Evolutionary conservation across 2,888 invertebrate genomes (phyloP).

Genomic region (Noctua pronuba): DNA sequence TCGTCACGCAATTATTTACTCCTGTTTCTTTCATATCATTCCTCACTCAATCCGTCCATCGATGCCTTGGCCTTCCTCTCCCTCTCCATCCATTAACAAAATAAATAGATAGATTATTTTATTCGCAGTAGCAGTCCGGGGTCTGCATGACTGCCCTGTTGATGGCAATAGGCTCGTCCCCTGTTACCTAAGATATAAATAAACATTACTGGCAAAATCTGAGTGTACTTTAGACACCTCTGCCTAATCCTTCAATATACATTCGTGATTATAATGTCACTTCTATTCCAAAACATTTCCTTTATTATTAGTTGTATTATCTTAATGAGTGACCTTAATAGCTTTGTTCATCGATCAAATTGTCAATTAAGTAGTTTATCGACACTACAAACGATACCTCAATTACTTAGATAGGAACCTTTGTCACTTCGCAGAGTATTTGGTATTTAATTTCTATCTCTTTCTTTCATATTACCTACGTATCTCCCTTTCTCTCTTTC

Average conservation of each 20-base stretch:
- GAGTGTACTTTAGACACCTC: not conserved
- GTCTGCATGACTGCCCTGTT: not conserved
- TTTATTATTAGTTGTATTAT: slow-evolving; percentile 12
- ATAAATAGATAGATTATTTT: not conserved
- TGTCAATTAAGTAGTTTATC: slow-evolving; percentile 52
- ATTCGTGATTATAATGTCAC: not conserved
- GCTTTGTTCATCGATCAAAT: slow-evolving; percentile 55
- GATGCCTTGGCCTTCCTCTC: not conserved
- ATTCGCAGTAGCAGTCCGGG: not conserved
- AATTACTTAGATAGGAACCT: slow-evolving; percentile 46
- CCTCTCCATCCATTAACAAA: not conserved
- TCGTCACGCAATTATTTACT: not conserved
- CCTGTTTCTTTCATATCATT: not conserved
- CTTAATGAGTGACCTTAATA: slow-evolving; percentile 47
- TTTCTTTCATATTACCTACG: not conserved
- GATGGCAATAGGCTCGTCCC: not conserved
- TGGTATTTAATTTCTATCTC: slow-evolving; percentile 4
- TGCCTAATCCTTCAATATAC: not conserved
- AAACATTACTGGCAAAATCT: not conserved
- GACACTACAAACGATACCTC: slow-evolving; percentile 34
- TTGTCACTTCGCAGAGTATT: slow-evolving; percentile 31
- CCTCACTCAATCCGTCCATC: not conserved
- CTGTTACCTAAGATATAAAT: not conserved
- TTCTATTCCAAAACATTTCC: slow-evolving; percentile 19
- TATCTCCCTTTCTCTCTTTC: slow-evolving; percentile 1